Percentiles rank a stretch among this genome's conserved stretches.
Conservation (phyloP, 2,113 vertebrate species). For the Sinocyclocheilus anshuiensis region DNA sequence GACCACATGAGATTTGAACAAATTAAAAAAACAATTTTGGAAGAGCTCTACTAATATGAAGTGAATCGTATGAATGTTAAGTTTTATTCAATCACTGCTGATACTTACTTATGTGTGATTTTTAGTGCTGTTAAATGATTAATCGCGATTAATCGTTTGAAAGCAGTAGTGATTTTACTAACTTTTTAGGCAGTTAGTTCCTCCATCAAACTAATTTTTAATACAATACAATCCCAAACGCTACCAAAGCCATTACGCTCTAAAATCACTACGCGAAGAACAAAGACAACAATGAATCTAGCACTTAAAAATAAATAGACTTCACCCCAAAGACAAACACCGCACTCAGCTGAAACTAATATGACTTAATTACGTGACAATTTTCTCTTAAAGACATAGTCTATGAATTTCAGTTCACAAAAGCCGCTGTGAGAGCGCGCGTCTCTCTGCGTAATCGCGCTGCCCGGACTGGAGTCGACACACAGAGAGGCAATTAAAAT, state of each 20-base stretch:
- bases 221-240: background rate
- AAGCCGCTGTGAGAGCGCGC: constrained; percentile 44
- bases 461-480: constrained; percentile 72
- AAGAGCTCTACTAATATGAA: background rate
- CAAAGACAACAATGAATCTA: constrained; percentile 59
- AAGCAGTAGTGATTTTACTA: too few relatives aligned
- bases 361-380: constrained; percentile 72
- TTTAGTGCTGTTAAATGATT: too few relatives aligned
- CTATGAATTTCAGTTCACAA: constrained; percentile 72
- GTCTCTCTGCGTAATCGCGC: constrained; percentile 67
- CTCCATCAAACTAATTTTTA: background rate
- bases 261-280: constrained; percentile 44
- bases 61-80: background rate
- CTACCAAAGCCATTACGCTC: constrained; percentile 3
- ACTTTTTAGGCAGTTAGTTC: background rate
- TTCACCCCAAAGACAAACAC: constrained; percentile 56
- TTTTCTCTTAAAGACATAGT: constrained; percentile 66
- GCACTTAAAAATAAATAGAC: constrained; percentile 65
- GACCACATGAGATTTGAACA: background rate
- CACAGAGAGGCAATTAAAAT: constrained; percentile 77
- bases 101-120: background rate
- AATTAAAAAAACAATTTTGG: background rate
- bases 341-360: constrained; percentile 71
- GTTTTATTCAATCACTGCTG: background rate
- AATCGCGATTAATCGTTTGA: too few relatives aligned